Base-by-base conservation (phyloP, 1,140 invertebrate genomes). In the Metaphire vulgaris region DNA sequence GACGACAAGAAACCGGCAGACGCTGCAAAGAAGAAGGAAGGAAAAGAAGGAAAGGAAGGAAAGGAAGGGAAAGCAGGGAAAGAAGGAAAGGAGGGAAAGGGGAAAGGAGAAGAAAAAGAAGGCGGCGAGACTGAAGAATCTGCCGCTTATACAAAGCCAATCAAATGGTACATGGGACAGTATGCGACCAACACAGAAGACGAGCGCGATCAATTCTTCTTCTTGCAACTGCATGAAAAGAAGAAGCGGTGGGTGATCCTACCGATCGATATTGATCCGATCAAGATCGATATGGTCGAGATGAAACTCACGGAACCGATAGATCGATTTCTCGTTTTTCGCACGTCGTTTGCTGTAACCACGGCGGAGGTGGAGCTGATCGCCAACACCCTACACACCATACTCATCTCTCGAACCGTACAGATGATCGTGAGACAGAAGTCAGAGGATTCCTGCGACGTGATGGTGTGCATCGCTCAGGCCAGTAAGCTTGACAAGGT, bases 381-480 rank as follows among this genome's bases (percentile, higher is more conserved):
- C 15, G 34, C 34, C 26, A 30, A 1, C 14, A 34, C 32, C 26
- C 41, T 73, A 0, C 31, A 73, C 12, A 64, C 26, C 28, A 33
- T 73, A 26, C 32, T 73, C 31, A 16, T 31, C 41, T n/a, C n/a
- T 15, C 32, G 34, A 41, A 73, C 41, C 16, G 72, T 73, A 15
- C 33, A 64, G 33, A 28, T 73, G 31, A 41, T 73, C 34, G 72
- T 73, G 1, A 2, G 33, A 1, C 72, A 73, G 41, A 28, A 73
- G 73, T 78, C 33, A n/a, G 81, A 83, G 1, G 79, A 83, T 72
- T 79, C 79, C 0, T 81, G 79, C 74, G 81, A 83, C 67, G 79
- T 81, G 15, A 72, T 79, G 1, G 72, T 82, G 14, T 68, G 80
- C 33, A 78, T 82, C 14, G 79, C 80, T 2, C 81, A 82, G 0